Evolutionary conservation across 2,888 invertebrate genomes (phyloP).

Genomic region (Arrhopalites spinosus): DNA sequence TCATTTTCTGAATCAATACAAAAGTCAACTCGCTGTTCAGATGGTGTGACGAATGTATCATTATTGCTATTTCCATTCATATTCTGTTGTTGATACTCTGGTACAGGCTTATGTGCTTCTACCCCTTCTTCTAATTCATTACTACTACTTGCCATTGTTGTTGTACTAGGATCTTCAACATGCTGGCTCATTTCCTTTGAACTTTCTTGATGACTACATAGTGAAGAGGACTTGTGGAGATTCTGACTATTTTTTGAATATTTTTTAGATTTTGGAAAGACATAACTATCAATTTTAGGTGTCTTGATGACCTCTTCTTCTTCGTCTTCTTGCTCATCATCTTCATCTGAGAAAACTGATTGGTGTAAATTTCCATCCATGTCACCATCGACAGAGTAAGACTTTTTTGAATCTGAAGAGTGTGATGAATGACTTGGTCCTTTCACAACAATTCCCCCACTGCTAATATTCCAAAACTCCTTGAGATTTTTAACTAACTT

Average conservation of each 20-base stretch:
- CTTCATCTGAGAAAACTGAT: slow-evolving; percentile 50
- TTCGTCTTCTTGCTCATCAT: slow-evolving; percentile 21
- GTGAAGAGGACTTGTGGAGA: slow-evolving; percentile 24
- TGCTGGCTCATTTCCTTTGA: not conserved
- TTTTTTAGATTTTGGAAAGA: slow-evolving; percentile 33
- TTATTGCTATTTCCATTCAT: slow-evolving; percentile 20
- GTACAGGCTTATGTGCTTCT: not conserved
- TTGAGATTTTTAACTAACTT: slow-evolving; percentile 54
- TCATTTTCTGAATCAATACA: slow-evolving; percentile 46
- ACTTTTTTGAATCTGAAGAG: slow-evolving; percentile 45
- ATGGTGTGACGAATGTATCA: not conserved
- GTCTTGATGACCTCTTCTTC: slow-evolving; percentile 11
- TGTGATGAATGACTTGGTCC: slow-evolving; percentile 40
- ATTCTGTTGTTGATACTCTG: not conserved
- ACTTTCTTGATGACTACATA: slow-evolving; percentile 1
- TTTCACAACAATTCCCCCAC: slow-evolving; percentile 32
- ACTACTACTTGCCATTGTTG: not conserved
- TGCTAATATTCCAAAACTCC: slow-evolving; percentile 53
- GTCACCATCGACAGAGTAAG: slow-evolving; percentile 39
- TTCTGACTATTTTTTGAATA: slow-evolving; percentile 29
- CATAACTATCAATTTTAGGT: slow-evolving; percentile 34
- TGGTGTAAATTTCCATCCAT: slow-evolving; percentile 42
- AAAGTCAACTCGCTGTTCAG: slow-evolving; percentile 12
- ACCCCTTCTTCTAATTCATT: not conserved
- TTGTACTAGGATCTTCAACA: not conserved